Evolutionary conservation across 2,888 invertebrate species (phyloP).

Genomic region (Archips xylosteana): DNA sequence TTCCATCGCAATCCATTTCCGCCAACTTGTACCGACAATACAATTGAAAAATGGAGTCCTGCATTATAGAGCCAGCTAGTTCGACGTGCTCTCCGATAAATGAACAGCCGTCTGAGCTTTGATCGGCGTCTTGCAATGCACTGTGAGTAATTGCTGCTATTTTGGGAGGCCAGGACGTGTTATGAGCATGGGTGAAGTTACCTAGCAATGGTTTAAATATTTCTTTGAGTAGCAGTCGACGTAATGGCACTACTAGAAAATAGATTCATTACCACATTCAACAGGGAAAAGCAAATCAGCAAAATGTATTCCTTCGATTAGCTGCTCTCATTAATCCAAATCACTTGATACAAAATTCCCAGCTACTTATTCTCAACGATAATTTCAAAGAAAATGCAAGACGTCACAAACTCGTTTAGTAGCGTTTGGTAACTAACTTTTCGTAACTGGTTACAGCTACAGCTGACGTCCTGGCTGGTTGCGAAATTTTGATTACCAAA

Average conservation of each 20-base stretch:
- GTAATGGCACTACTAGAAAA: too few species aligned
- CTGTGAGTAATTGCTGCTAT: constrained; percentile 72
- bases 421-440: too few species aligned
- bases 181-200: not conserved
- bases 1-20: constrained; percentile 32
- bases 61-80: constrained; percentile 66
- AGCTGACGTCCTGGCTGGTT: too few species aligned
- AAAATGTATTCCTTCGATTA: too few species aligned
- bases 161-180: constrained; percentile 45
- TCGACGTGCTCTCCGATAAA: constrained; percentile 75
- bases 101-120: constrained; percentile 61
- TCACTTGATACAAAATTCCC: not conserved
- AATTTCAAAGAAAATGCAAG: constrained; percentile 1
- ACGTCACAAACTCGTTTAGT: constrained; percentile 5
- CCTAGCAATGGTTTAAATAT: not conserved
- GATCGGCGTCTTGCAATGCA: constrained; percentile 45
- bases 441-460: too few species aligned
- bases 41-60: constrained; percentile 62
- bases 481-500: too few species aligned
- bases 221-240: not conserved
- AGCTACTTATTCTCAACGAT: constrained; percentile 1
- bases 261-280: too few species aligned
- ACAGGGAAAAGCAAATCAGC: too few species aligned
- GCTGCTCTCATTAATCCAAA: not conserved
- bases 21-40: constrained; percentile 52